Evolutionary conservation across 2,888 invertebrate species (phyloP).

Genomic region (Parthenolecanium corni): DNA sequence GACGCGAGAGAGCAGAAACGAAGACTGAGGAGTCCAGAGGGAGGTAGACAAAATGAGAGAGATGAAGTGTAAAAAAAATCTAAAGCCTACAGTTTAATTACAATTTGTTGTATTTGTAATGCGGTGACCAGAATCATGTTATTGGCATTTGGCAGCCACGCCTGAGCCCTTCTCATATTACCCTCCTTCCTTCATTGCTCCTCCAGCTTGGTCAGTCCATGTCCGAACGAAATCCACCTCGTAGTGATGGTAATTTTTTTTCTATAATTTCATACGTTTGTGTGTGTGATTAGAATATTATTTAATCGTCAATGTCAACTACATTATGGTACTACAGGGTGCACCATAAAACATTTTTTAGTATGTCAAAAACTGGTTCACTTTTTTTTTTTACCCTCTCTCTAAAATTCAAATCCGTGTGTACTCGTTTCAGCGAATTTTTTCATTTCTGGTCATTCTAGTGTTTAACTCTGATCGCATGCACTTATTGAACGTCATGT

Average conservation of each 20-base stretch:
- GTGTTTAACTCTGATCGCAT: no score
- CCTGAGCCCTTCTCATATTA: conserved; percentile 20
- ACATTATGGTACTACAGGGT: conserved; percentile 15
- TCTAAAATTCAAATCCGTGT: no score
- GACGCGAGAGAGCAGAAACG: no score
- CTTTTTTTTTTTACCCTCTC: background rate
- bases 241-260: background rate
- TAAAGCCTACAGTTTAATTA: conserved; percentile 20
- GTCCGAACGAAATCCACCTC: background rate
- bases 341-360: conserved; percentile 3
- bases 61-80: background rate
- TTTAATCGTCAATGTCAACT: conserved; percentile 25
- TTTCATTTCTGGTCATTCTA: no score
- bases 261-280: background rate
- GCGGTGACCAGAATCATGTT: conserved; percentile 14
- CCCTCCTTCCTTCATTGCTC: conserved; percentile 5
- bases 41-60: no score
- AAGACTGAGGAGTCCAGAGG: no score
- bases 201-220: background rate
- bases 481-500: no score
- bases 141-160: conserved; percentile 27
- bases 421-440: no score
- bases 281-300: conserved; percentile 9
- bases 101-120: conserved; percentile 3
- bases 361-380: conserved; percentile 17